A percentile compares a stretch with the other conserved stretches of the same genome.
Evolutionary conservation across 2,888 invertebrate genomes (phyloP).

Genomic region (Hymenopus coronatus): DNA sequence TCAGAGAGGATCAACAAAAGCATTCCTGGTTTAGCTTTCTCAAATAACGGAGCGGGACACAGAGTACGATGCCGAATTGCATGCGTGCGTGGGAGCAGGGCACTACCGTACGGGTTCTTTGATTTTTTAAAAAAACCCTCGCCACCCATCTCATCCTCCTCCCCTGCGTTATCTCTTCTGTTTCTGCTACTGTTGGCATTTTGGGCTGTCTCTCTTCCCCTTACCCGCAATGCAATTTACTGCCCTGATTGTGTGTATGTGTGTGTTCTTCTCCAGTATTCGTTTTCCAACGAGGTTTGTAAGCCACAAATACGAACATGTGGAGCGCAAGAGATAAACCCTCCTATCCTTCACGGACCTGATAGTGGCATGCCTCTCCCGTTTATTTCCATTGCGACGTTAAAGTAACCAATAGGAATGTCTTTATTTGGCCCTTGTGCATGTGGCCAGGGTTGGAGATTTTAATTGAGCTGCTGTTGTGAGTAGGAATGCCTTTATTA

Average conservation of each 20-base stretch:
- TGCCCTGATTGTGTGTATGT: slow-evolving; percentile 15
- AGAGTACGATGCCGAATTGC: not conserved
- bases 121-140: slow-evolving; percentile 13
- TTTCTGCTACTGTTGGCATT: slow-evolving; percentile 5
- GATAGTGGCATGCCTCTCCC: not conserved
- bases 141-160: not conserved
- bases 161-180: not conserved
- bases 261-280: not conserved
- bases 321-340: not conserved
- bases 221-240: slow-evolving; percentile 15
- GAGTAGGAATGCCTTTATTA: slow-evolving; percentile 18
- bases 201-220: not conserved
- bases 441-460: not conserved
- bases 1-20: slow-evolving; percentile 26
- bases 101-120: slow-evolving; percentile 9
- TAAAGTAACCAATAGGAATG: slow-evolving; percentile 31
- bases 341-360: not conserved
- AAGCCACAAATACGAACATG: slow-evolving; percentile 7
- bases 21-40: slow-evolving; percentile 27
- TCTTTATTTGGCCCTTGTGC: slow-evolving; percentile 26
- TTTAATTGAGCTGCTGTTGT: slow-evolving; percentile 29
- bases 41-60: slow-evolving; percentile 23
- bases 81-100: not conserved
- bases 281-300: not conserved
- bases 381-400: not conserved